Evolutionary conservation across 2,888 invertebrate genomes (phyloP).

Genomic region (Drosophila borealis): DNA sequence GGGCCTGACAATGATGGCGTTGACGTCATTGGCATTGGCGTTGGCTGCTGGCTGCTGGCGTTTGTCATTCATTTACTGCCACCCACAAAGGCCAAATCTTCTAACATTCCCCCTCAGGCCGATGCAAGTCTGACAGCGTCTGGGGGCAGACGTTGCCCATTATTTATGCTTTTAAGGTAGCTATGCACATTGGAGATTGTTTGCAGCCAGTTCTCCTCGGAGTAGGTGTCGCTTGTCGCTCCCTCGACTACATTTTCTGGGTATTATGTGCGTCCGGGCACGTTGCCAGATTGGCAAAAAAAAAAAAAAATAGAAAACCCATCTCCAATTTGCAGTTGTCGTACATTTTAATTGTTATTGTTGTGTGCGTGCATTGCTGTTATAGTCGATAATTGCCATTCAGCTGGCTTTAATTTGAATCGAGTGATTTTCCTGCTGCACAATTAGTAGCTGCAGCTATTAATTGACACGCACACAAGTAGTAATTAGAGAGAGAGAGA

Average conservation of each 20-base stretch:
- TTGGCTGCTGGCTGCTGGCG: conserved; percentile 56
- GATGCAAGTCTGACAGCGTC: neutral
- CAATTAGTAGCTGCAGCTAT: conserved; percentile 22
- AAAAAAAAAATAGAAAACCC: conserved; percentile 23
- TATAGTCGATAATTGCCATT: conserved; percentile 60
- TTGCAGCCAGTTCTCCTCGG: conserved; percentile 14
- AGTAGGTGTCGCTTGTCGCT: conserved; percentile 17
- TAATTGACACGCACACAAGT: neutral
- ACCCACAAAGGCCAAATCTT: too few relatives aligned
- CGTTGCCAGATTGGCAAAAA: conserved; percentile 32
- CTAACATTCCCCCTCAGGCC: neutral
- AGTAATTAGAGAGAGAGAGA: neutral
- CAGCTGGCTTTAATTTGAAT: conserved; percentile 39
- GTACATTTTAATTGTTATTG: conserved; percentile 80
- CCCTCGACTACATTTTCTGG: conserved; percentile 13
- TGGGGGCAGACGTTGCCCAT: conserved; percentile 44
- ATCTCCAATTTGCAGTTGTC: conserved; percentile 81
- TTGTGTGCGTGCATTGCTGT: conserved; percentile 56
- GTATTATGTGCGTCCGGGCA: conserved; percentile 29
- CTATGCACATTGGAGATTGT: conserved; percentile 40
- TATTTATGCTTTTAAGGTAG: conserved; percentile 78
- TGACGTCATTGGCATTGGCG: conserved; percentile 78
- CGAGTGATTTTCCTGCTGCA: conserved; percentile 7
- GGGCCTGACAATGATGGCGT: conserved; percentile 70
- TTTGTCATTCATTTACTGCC: conserved; percentile 71